Base-by-base conservation (phyloP, 30 jellyfish, hydroid and myxozoan genomes). In the Sanderia malayensis region DNA sequence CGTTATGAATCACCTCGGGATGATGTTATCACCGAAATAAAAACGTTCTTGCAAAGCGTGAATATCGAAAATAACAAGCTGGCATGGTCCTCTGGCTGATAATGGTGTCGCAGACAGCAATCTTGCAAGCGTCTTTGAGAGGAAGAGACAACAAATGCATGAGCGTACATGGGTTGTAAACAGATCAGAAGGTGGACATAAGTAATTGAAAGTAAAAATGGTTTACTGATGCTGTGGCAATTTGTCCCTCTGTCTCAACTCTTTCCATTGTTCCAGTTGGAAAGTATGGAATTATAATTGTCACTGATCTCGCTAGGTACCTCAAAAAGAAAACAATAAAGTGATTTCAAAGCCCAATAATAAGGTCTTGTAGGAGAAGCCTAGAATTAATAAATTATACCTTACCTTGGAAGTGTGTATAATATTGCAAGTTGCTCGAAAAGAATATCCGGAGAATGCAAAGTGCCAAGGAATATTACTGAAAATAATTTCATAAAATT, bases 241-340 rank as follows among this genome's bases (percentile, higher is more conserved):
- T 82, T 46, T 67, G 74, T 25, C 98, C 98, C 70, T 90, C 98
- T 31, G 73, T 52, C 15, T 90, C 98, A 0, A 90, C 87, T 0
- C 98, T 88, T 58, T 90, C 98, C 98, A 90, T 90, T 20, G 98
- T 90, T 44, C 95, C 98, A 34, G 98, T 90, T 19, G 98, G 98
- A 52, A 90, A 90, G 45, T 90, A 90, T 1, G 98, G 98, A n/a
- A 90, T 70, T 37, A 90, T 73, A 58, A 90, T 83, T 1, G 95
- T 82, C 19, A 90, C 88, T 29, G 98, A 90, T 0, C 87, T 84
- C 41, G 94, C 94, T 63, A 90, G 61, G 31, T 90, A 90, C 70
- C 94, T 82, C 26, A 1, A 10, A 44, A 69, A 8, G 27, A 27
- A 28, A 79, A n/a, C n/a, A n/a, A n/a, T n/a, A n/a, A n/a, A n/a